Percentiles rank a stretch among this genome's conserved stretches.
These are phyloP conservation scores for Diachasma alloeum DNA, from an alignment of 1,140 invertebrate genomes.

Conservation along the genomic window DNA sequence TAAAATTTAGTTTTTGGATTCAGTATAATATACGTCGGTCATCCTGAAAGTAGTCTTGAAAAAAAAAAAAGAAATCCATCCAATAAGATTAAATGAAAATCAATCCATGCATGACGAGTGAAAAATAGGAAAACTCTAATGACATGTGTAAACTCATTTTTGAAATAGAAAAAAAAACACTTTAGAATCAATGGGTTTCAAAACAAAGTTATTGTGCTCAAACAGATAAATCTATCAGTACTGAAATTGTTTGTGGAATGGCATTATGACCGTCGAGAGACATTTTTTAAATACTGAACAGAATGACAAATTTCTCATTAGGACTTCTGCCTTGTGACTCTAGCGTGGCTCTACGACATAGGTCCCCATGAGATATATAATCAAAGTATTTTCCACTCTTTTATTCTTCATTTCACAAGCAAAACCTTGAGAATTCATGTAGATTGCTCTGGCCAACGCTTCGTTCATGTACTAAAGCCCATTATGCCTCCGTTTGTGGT, in stretches of 20 bases:
- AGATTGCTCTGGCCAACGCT: not conserved
- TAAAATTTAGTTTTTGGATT: too few species aligned
- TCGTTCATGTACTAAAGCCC: not conserved
- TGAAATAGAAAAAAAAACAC: not conserved
- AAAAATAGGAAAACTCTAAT: not conserved
- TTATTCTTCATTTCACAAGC: not conserved
- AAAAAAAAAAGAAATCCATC: not conserved
- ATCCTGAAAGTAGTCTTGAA: not conserved
- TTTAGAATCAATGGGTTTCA: not conserved
- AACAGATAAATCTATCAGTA: too few species aligned
- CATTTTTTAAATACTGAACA: too few species aligned
- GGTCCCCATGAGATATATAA: not conserved
- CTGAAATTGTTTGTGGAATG: too few species aligned
- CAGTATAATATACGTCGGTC: too few species aligned
- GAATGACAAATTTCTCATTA: too few species aligned
- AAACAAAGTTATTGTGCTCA: too few species aligned
- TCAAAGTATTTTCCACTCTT: not conserved
- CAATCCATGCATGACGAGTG: too few species aligned
- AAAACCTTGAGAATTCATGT: not conserved
- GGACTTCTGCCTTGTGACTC: too few species aligned
- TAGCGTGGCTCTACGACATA: too few species aligned
- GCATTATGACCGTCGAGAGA: too few species aligned
- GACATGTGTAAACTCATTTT: not conserved
- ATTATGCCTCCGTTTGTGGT: not conserved
- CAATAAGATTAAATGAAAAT: not conserved